Evolutionary conservation across 2,888 invertebrate species (phyloP), one percentile per base, ranked within the genome.

Genomic region (Oegoconia quadripuncta): DNA sequence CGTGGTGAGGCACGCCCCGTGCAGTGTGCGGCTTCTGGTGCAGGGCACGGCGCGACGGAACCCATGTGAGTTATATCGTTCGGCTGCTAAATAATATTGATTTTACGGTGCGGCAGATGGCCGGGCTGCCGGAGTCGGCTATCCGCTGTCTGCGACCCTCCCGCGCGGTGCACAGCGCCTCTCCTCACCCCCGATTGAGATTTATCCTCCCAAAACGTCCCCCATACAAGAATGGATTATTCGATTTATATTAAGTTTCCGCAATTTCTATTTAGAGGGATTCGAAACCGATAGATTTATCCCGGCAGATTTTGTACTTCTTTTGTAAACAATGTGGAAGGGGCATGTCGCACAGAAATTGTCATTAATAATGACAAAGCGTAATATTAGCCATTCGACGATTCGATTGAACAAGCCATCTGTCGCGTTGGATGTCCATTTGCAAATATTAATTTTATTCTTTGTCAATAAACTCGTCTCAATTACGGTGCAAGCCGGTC

Each of bases 241-340:
- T 74, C 82, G 80, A 82, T 84, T 86, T 86, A 83, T 84, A 86
- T 84, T 84, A 80, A 78, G 82, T 87, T 86, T 86, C 81, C 84
- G 81, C 77, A 77, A 80, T 81, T 82, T 74, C 79, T 72, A 76
- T 77, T 77, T 67, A 69, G 75, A 81, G 79, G 78, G 83, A 77
- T 68, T 65, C 67, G 58, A 67, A 60, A 62, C 60, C 56, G 63
- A 46, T 50, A 60, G 58, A 68, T 64, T 73, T 78, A 18, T 69
- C 57, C 59, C 68, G 55, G 51, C 60, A 61, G 62, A 71, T 72
- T 74, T 60, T 52, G 51, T 61, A 49, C 60, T 63, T 73, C 74
- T 66, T 75, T 82, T 78, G 75, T 79, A 74, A 76, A 75, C 67
- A 74, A 72, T 73, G 59, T 62, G 54, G 73, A 67, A 75, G 82